A percentile compares a stretch with the other conserved stretches of the same genome.
These are phyloP conservation scores for Oostethus manadensis DNA, from an alignment of 2,113 vertebrate species.

Conservation along the genomic window DNA sequence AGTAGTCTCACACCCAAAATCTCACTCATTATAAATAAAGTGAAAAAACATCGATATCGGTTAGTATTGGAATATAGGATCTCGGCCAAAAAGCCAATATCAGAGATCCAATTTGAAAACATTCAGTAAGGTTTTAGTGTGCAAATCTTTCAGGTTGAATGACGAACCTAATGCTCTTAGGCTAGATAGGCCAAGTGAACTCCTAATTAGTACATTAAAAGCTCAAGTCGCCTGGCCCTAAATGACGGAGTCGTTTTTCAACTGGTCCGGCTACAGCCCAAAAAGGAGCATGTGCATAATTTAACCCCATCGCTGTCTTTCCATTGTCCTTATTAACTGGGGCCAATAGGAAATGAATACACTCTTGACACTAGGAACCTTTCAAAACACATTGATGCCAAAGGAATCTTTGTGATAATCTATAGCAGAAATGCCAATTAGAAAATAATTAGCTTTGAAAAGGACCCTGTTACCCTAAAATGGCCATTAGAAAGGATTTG, in stretches of 20 bases:
- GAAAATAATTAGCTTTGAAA: too few relatives aligned
- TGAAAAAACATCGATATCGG: too few relatives aligned
- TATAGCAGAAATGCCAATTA: too few relatives aligned
- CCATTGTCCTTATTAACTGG: background rate
- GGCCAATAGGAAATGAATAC: background rate
- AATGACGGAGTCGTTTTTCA: conserved; percentile 13
- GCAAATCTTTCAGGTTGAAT: conserved; percentile 4
- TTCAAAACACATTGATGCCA: too few relatives aligned
- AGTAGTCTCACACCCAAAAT: too few relatives aligned
- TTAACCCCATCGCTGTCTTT: background rate
- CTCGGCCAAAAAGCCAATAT: too few relatives aligned
- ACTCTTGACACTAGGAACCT: background rate
- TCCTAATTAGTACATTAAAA: conserved; percentile 23
- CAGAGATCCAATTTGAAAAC: too few relatives aligned
- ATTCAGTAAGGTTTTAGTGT: background rate
- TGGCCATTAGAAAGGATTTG: background rate
- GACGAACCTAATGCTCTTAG: background rate
- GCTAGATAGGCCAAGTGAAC: background rate
- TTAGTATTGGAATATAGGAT: too few relatives aligned
- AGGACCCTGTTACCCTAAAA: too few relatives aligned
- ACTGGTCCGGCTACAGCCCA: background rate
- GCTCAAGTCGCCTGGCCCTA: conserved; percentile 5
- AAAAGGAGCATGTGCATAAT: background rate
- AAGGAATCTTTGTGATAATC: too few relatives aligned
- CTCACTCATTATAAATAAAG: too few relatives aligned